Conservation (phyloP, 2,113 vertebrate genomes). For the Mesocricetus auratus region DNA sequence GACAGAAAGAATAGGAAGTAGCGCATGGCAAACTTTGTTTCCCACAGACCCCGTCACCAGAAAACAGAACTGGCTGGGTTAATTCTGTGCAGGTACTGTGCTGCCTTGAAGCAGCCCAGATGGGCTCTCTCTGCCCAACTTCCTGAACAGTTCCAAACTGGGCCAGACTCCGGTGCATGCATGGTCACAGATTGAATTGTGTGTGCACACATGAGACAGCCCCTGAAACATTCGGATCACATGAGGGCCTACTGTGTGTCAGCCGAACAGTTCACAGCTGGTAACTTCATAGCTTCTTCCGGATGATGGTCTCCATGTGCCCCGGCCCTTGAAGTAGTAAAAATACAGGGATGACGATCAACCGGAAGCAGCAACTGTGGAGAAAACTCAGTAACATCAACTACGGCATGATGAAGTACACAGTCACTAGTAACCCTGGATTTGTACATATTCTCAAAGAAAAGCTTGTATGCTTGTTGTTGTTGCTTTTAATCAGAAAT, state of each 20-base stretch:
- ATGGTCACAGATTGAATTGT: neutral
- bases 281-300: neutral
- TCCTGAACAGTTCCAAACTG: neutral
- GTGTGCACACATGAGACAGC: neutral
- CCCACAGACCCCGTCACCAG: neutral
- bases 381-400: neutral
- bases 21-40: neutral
- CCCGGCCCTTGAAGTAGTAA: neutral
- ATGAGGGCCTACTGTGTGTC: neutral
- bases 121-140: neutral
- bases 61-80: neutral
- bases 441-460: neutral
- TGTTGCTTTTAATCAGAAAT: neutral
- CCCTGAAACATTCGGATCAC: neutral
- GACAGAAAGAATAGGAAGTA: neutral
- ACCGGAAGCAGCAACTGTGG: neutral
- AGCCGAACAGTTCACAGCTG: neutral
- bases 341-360: conserved; percentile 10
- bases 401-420: neutral
- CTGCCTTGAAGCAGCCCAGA: neutral
- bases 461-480: neutral
- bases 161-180: neutral
- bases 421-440: neutral
- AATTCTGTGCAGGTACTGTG: neutral
- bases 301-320: conserved; percentile 15